A percentile compares a stretch with the other conserved stretches of the same genome.
These are phyloP conservation scores for Listronotus bonariensis DNA, from an alignment of 1,140 invertebrate species.

Conservation along the genomic window DNA sequence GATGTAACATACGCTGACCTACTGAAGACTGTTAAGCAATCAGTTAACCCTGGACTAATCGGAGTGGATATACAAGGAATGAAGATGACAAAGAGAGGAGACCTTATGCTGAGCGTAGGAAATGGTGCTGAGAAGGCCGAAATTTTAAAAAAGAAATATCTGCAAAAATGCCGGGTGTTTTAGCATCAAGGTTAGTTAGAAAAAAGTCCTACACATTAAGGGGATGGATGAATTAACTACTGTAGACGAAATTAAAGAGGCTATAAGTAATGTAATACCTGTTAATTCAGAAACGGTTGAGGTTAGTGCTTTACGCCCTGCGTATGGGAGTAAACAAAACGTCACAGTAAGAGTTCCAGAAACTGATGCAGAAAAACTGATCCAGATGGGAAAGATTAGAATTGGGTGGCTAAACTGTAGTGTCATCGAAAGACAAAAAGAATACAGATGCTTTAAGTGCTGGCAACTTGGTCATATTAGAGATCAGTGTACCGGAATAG, in stretches of 20 bases:
- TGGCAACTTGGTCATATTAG: too few species aligned
- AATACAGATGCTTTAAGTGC: too few species aligned
- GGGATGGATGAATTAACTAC: not conserved
- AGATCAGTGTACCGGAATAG: too few species aligned
- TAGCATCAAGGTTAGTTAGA: not conserved
- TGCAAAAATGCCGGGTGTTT: not conserved
- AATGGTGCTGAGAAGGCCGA: not conserved
- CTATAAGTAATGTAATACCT: not conserved
- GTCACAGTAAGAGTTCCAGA: not conserved
- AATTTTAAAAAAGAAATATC: not conserved
- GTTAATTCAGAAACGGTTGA: not conserved
- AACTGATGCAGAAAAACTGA: too few species aligned
- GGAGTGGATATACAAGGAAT: not conserved
- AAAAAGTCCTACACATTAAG: not conserved
- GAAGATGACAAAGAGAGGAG: not conserved
- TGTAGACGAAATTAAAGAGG: not conserved
- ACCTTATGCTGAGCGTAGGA: not conserved
- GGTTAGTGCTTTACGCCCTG: not conserved
- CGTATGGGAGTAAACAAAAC: constrained; percentile 1
- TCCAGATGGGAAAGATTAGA: too few species aligned
- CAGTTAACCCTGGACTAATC: not conserved
- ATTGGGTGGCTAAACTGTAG: too few species aligned
- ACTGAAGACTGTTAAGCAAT: too few species aligned
- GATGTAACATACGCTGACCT: too few species aligned
- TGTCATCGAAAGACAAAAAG: too few species aligned